Percentiles rank a stretch among this genome's conserved stretches.
Evolutionary conservation across 2,888 invertebrate species (phyloP).

Genomic region (Diogma glabrata): DNA sequence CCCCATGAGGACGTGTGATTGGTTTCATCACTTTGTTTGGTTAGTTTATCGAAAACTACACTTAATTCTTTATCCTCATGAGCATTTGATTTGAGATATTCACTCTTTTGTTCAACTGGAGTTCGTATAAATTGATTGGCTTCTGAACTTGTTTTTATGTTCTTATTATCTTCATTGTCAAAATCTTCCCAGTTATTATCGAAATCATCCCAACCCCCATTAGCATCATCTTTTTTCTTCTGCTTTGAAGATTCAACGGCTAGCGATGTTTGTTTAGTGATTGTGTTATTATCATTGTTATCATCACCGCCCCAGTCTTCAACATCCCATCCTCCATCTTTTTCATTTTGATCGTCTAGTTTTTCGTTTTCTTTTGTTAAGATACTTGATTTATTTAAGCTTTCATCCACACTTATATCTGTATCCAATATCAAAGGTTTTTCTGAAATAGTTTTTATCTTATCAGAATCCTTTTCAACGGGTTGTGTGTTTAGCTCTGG

Average conservation of each 20-base stretch:
- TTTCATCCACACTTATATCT: too few relatives aligned
- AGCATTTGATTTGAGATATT: too few relatives aligned
- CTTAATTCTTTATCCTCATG: not conserved
- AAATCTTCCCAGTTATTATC: constrained; percentile 39
- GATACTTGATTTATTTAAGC: too few relatives aligned
- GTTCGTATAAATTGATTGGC: constrained; percentile 10
- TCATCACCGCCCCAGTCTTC: constrained; percentile 19
- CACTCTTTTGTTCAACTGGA: not conserved
- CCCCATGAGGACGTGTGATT: constrained; percentile 30
- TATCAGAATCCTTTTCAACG: not conserved
- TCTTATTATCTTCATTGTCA: constrained; percentile 14
- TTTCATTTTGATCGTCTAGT: constrained; percentile 1
- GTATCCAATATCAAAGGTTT: too few relatives aligned
- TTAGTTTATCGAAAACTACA: not conserved
- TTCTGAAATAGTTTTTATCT: not conserved
- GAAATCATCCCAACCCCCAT: constrained; percentile 42
- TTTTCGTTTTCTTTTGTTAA: constrained; percentile 14
- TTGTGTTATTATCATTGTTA: constrained; percentile 16
- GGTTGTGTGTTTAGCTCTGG: too few relatives aligned
- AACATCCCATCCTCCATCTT: constrained; percentile 14
- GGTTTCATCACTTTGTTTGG: constrained; percentile 19
- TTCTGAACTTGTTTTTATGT: not conserved
- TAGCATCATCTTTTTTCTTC: constrained; percentile 11
- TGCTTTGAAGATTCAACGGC: constrained; percentile 15
- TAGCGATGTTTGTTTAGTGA: constrained; percentile 15